Evolutionary conservation across 2,113 vertebrate genomes (phyloP).

Genomic region (Istiophorus platypterus): DNA sequence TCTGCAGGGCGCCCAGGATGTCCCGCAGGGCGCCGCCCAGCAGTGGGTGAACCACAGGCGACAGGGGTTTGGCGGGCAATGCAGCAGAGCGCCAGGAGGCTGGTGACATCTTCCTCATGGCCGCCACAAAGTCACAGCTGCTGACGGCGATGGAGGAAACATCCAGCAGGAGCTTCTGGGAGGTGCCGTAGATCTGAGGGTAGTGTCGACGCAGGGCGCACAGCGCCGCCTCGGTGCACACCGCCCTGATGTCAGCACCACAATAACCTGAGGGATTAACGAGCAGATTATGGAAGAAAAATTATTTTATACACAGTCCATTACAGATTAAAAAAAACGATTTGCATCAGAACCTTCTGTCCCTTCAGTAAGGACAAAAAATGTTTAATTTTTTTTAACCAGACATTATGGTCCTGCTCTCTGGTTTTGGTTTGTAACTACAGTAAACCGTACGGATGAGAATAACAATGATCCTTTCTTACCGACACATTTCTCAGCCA

Average conservation of each 20-base stretch:
- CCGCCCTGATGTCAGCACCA: slow-evolving; percentile 92
- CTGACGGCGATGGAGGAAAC: slow-evolving; percentile 86
- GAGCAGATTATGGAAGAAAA: too few species aligned
- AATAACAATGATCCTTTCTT: not conserved
- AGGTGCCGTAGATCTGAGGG: slow-evolving; percentile 91
- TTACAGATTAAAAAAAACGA: not conserved
- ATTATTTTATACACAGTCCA: too few species aligned
- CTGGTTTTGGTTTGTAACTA: too few species aligned
- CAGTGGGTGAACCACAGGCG: slow-evolving; percentile 84
- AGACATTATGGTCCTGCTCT: too few species aligned
- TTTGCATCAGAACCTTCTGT: not conserved
- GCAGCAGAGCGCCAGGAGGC: slow-evolving; percentile 85
- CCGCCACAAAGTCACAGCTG: slow-evolving; percentile 87
- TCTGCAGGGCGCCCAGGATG: slow-evolving; percentile 83
- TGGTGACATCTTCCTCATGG: slow-evolving; percentile 89
- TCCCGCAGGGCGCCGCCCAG: slow-evolving; percentile 80
- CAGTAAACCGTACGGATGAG: too few species aligned
- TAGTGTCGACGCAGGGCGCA: slow-evolving; percentile 91
- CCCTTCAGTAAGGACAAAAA: too few species aligned
- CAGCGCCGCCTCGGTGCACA: slow-evolving; percentile 92
- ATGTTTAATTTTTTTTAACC: too few species aligned
- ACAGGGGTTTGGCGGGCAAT: slow-evolving; percentile 87
- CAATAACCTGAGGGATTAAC: slow-evolving; percentile 87
- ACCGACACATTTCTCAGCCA: slow-evolving; percentile 92
- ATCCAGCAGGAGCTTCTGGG: slow-evolving; percentile 89